Percentiles rank a stretch among this genome's conserved stretches.
Evolutionary conservation across 2,888 invertebrate species (phyloP).

Genomic region (Eretmocerus hayati): DNA sequence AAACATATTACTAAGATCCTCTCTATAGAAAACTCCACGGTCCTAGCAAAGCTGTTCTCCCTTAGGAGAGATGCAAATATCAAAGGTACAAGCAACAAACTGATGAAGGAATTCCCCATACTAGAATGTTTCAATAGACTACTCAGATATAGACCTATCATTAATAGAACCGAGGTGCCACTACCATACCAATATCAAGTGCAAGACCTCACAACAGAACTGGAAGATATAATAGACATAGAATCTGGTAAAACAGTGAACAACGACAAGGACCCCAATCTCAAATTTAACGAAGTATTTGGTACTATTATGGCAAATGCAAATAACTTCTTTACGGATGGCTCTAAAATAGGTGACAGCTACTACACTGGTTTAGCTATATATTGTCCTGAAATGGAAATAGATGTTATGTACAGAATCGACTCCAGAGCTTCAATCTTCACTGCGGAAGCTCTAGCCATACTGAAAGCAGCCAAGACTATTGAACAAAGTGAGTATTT

Average conservation of each 20-base stretch:
- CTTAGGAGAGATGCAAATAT: background rate
- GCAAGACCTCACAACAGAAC: too few species aligned
- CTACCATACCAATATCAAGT: background rate
- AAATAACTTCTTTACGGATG: background rate
- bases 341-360: background rate
- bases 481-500: background rate
- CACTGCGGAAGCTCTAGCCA: conserved; percentile 3
- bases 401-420: background rate
- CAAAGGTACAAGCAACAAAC: background rate
- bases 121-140: background rate
- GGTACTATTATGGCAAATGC: background rate
- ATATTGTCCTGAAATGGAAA: background rate
- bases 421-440: background rate
- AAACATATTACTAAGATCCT: background rate
- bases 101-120: background rate
- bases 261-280: background rate
- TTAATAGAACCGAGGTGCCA: background rate
- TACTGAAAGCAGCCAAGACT: background rate
- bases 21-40: background rate
- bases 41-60: background rate
- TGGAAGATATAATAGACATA: background rate
- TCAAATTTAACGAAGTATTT: conserved; percentile 2
- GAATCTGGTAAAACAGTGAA: background rate
- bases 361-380: background rate
- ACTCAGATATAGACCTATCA: background rate